Base-by-base conservation (phyloP, 1,140 invertebrate species). In the Caerostris darwini region DNA sequence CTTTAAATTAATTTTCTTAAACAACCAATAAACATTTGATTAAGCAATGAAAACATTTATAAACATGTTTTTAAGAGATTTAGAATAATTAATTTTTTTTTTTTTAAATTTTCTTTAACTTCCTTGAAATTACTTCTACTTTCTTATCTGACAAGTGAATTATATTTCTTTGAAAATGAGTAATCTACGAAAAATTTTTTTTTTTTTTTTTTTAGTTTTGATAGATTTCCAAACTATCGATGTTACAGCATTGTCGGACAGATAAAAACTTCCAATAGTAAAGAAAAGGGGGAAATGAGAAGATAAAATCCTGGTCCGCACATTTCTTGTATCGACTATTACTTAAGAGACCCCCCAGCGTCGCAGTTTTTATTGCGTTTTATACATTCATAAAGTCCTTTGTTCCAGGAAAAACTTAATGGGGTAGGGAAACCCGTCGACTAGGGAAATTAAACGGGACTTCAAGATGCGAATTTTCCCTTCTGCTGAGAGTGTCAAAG, bases 391-490 rank as follows among this genome's bases (percentile, higher is more conserved):
- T 92, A 92, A 92, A 92, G 82, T 34, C 67, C 64, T 50, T 92
- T 85, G 85, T 81, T 92, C 85, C 81, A 61, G 54, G 90, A 92
- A 92, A 58, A 82, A 85, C 56, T 34, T 92, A 92, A 92, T 92
- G 90, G 90, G 69, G n/a, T 53, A 57, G 67, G 54, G 61, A 81
- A 91, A 58, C 71, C 71, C 71, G 56, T 64, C 90, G 81, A 85
- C 90, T 85, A 57, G 90, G 90, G 90, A 92, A 92, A 92, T 92
- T 92, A 92, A 92, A 92, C 82, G 90, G 67, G 17, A 85, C 90
- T 92, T 85, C 71, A 92, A 92, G 81, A 92, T 82, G 90, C 57
- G 90, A 82, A 91, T 50, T 91, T 91, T 91, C 71, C 57, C 77
- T 67, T 92, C 59, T 85, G 54, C 90, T 85, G 58, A 53, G 71